Evolutionary conservation across 2,113 vertebrate species (phyloP).

Genomic region (Channa maculata): DNA sequence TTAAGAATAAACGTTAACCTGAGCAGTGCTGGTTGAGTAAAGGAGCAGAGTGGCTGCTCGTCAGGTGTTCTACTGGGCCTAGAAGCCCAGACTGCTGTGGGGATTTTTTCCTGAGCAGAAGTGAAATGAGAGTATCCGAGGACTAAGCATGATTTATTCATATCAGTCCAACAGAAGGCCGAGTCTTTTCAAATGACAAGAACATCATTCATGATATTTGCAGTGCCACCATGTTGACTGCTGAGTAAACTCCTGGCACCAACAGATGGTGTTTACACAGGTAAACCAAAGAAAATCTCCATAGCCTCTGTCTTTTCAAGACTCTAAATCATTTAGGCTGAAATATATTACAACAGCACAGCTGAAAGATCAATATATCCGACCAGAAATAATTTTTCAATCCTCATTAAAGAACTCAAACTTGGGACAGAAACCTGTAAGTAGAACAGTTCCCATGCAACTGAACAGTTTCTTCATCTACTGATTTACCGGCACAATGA

Average conservation of each 20-base stretch:
- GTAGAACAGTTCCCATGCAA: neutral
- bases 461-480: too few species aligned
- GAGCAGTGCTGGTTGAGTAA: neutral
- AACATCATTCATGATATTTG: constrained; percentile 69
- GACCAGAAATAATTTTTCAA: neutral
- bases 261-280: constrained; percentile 42
- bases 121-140: constrained; percentile 33
- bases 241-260: constrained; percentile 59
- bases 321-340: constrained; percentile 9
- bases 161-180: constrained; percentile 53
- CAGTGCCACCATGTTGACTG: constrained; percentile 52
- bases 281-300: constrained; percentile 36
- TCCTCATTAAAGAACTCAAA: neutral
- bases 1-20: neutral
- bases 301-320: constrained; percentile 41
- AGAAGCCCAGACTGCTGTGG: constrained; percentile 7
- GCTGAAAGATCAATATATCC: neutral
- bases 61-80: neutral
- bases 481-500: too few species aligned
- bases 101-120: constrained; percentile 10
- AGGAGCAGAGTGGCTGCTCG: neutral
- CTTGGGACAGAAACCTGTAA: too few species aligned
- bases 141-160: constrained; percentile 62
- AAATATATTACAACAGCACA: neutral
- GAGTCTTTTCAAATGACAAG: constrained; percentile 59